Percentiles rank a stretch among this genome's conserved stretches.
Evolutionary conservation across 2,888 invertebrate genomes (phyloP).

Genomic region (Noctua comes): DNA sequence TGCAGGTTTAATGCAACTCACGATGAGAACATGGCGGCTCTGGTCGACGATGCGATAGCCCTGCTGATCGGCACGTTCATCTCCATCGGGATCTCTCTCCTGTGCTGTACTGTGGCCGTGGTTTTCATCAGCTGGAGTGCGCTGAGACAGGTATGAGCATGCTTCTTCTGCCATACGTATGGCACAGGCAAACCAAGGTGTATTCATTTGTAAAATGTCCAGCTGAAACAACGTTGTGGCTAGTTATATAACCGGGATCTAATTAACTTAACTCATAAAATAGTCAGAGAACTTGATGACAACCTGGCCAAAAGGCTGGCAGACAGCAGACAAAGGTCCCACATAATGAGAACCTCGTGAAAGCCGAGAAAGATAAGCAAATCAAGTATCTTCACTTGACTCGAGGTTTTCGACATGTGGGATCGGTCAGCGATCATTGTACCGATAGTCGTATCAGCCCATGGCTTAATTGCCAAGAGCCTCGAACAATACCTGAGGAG

Average conservation of each 20-base stretch:
- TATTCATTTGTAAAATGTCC: background rate
- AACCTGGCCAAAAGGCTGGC: background rate
- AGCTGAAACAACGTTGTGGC: background rate
- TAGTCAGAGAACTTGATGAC: background rate
- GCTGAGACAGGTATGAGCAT: conserved; percentile 81
- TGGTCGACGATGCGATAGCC: conserved; percentile 88
- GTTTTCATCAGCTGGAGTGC: conserved; percentile 90
- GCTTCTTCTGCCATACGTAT: background rate
- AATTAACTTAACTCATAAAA: background rate
- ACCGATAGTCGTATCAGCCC: too few species aligned
- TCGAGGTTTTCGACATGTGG: too few species aligned
- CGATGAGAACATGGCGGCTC: conserved; percentile 87
- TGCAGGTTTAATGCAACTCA: conserved; percentile 84
- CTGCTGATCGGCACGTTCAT: conserved; percentile 85
- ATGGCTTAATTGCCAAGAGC: too few species aligned
- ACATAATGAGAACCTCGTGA: too few species aligned
- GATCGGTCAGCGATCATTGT: too few species aligned
- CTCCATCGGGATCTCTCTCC: conserved; percentile 74
- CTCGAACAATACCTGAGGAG: too few species aligned
- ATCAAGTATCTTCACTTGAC: too few species aligned
- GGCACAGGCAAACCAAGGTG: background rate
- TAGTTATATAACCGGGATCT: background rate
- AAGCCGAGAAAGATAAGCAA: too few species aligned
- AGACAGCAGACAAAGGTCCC: too few species aligned
- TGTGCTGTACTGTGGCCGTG: conserved; percentile 84